Conservation (phyloP, 2,113 vertebrate species). For the Mixornis gularis region DNA sequence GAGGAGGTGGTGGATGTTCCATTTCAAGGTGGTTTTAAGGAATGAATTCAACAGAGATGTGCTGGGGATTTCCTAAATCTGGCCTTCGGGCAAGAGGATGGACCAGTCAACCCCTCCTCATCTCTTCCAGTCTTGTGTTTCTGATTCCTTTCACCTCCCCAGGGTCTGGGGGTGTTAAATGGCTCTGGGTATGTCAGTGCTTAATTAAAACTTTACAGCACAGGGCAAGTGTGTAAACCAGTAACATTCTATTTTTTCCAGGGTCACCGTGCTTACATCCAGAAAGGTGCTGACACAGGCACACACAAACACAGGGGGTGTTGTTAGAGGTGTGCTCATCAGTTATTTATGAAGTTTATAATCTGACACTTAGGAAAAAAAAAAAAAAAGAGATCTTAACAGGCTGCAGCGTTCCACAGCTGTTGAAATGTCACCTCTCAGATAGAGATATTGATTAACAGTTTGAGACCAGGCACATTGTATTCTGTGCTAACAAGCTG, state of each 20-base stretch:
- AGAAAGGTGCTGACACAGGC: conserved; percentile 15
- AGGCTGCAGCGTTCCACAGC: conserved; percentile 67
- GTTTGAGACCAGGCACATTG: conserved; percentile 54
- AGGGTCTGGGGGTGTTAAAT: background rate
- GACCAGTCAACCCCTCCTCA: background rate
- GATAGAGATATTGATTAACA: conserved; percentile 73
- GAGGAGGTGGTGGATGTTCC: background rate
- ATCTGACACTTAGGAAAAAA: conserved; percentile 53
- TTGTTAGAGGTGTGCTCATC: conserved; percentile 49
- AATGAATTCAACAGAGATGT: background rate
- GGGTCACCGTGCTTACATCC: background rate
- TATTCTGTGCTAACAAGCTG: conserved; percentile 49
- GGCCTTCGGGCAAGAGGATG: background rate
- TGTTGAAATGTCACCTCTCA: conserved; percentile 78
- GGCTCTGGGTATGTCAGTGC: background rate
- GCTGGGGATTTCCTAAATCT: background rate
- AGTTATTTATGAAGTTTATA: conserved; percentile 71
- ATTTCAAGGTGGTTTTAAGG: background rate
- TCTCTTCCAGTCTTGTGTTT: background rate
- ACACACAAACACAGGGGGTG: background rate
- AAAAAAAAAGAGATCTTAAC: conserved; percentile 16
- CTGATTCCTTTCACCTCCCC: background rate
- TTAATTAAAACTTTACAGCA: background rate
- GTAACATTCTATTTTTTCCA: background rate
- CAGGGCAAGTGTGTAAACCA: background rate